phyloP scores from a whole-genome alignment of 2,797 vertebrate genomes.

The Columba guinea region DNA sequence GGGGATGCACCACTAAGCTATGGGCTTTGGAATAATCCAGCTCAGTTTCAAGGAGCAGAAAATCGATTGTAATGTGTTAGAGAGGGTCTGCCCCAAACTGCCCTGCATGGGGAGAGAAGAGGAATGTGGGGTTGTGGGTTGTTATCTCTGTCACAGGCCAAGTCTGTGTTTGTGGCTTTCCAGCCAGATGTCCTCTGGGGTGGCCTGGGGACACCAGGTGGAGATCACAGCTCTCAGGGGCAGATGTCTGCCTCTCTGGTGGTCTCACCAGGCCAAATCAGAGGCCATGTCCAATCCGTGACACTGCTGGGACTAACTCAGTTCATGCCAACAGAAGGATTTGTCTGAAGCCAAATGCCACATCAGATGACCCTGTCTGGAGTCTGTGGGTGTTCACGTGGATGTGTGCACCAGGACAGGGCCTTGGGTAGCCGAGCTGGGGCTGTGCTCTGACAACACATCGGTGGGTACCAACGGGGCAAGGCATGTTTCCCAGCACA shows the following conservation, averaged over 20 bases:
- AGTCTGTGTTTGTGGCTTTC: fast-evolving
- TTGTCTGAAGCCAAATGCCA: not conserved
- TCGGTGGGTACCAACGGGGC: fast-evolving
- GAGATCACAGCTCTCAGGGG: not conserved
- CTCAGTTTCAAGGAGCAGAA: not conserved
- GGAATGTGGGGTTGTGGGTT: fast-evolving
- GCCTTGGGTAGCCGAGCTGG: not conserved
- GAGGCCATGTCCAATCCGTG: not conserved
- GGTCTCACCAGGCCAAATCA: not conserved
- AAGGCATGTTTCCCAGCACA: fast-evolving
- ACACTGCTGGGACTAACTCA: not conserved
- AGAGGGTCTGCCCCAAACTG: not conserved
- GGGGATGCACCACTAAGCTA: fast-evolving
- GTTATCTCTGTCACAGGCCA: not conserved
- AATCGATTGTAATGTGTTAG: not conserved
- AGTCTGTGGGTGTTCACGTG: fast-evolving
- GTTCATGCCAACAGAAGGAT: not conserved
- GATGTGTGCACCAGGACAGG: not conserved
- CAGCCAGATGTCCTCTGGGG: not conserved
- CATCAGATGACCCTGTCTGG: not conserved
- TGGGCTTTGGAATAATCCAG: not conserved
- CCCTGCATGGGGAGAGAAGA: not conserved
- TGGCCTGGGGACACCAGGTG: not conserved
- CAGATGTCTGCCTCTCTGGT: not conserved
- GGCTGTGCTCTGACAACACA: not conserved